Percentiles rank a stretch among this genome's conserved stretches.
phyloP scores from a whole-genome alignment of 1,140 invertebrate genomes.

The Bombus haemorrhoidalis region DNA sequence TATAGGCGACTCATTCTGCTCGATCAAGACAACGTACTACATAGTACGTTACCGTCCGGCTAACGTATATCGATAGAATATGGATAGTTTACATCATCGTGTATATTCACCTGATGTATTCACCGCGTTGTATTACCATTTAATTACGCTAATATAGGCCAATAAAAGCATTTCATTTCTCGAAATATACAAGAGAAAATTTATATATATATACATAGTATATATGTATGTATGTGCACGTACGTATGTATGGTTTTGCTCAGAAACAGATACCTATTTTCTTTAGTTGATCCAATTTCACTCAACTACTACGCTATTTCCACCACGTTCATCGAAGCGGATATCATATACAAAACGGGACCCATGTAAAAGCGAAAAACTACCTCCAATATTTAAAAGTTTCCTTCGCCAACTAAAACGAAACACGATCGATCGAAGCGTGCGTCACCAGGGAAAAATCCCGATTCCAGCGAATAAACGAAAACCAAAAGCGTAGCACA shows the following conservation, averaged over 20 bases:
- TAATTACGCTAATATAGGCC: background rate
- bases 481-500: slow-evolving; percentile 41
- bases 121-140: background rate
- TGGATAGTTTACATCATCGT: background rate
- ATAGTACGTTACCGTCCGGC: background rate
- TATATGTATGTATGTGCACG: no score
- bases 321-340: no score
- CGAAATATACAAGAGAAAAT: background rate
- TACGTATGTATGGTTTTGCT: no score
- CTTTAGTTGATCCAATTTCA: background rate
- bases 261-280: no score
- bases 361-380: no score
- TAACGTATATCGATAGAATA: slow-evolving; percentile 1
- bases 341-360: no score
- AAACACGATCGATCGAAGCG: no score
- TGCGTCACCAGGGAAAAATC: no score
- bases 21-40: slow-evolving; percentile 2
- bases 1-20: background rate
- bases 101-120: background rate
- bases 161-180: background rate
- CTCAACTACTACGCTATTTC: background rate
- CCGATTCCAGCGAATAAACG: background rate
- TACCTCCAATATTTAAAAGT: no score
- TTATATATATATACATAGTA: no score
- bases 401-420: no score